Evolutionary conservation across 35 echinoderm and acorn worm species (phyloP).

Genomic region (Ophiothrix spiculata): DNA sequence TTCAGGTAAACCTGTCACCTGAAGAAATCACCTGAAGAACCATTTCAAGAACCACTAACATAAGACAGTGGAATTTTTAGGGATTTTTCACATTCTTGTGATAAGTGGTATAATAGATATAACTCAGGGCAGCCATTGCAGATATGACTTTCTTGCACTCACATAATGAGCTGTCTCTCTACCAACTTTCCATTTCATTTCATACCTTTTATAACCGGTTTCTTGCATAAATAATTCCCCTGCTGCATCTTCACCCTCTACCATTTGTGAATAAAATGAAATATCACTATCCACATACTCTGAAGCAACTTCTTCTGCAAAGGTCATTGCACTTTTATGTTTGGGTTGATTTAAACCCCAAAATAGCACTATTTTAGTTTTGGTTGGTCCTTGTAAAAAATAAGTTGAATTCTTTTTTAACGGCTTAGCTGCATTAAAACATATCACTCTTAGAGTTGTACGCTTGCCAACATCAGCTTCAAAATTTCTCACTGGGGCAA

Average conservation of each 20-base stretch:
- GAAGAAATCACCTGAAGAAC: too few relatives aligned
- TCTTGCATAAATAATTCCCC: conserved; percentile 11
- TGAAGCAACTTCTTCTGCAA: background rate
- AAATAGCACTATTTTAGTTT: background rate
- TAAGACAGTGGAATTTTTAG: too few relatives aligned
- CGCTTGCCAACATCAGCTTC: conserved; percentile 60
- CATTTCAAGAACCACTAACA: too few relatives aligned
- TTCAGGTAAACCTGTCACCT: too few relatives aligned
- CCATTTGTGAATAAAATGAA: conserved; percentile 1
- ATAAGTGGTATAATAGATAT: too few relatives aligned
- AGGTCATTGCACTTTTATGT: background rate
- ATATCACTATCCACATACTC: background rate
- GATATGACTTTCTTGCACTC: too few relatives aligned
- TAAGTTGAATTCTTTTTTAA: background rate
- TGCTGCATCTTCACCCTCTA: conserved; percentile 15
- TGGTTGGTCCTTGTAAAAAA: background rate
- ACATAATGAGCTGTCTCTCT: too few relatives aligned
- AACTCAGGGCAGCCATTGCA: too few relatives aligned
- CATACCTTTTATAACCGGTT: conserved; percentile 12
- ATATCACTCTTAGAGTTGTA: conserved; percentile 49
- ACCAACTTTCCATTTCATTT: too few relatives aligned
- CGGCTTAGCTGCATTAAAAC: conserved; percentile 4
- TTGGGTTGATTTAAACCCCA: background rate
- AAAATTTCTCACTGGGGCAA: conserved; percentile 47
- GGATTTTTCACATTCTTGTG: too few relatives aligned